phyloP scores from a whole-genome alignment of 2,888 invertebrate species.

The Lapara coniferarum region DNA sequence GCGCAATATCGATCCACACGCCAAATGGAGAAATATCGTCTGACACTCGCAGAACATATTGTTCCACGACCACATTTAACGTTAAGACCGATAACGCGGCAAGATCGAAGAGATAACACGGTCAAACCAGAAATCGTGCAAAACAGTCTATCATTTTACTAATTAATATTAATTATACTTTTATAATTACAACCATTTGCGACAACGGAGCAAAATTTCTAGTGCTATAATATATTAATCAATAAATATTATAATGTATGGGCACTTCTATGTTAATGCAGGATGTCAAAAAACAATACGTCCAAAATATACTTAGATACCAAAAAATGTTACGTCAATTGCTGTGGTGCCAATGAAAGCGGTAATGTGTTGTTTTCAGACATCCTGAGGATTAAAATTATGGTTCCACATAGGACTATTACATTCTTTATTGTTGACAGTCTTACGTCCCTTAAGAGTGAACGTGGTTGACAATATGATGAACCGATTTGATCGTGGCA shows the following conservation, averaged over 20 bases:
- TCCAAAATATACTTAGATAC: slow-evolving; percentile 31
- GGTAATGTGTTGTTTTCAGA: slow-evolving; percentile 51
- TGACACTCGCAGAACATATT: slow-evolving; percentile 58
- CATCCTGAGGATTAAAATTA: slow-evolving; percentile 57
- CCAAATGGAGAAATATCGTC: slow-evolving; percentile 42
- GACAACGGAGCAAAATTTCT: slow-evolving; percentile 78
- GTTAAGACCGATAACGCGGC: slow-evolving; percentile 55
- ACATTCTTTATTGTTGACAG: slow-evolving; percentile 62
- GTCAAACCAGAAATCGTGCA: slow-evolving; percentile 73
- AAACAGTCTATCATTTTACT: slow-evolving; percentile 80
- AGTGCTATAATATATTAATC: slow-evolving; percentile 65
- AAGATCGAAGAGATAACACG: slow-evolving; percentile 45
- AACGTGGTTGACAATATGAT: slow-evolving; percentile 46
- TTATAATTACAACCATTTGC: slow-evolving; percentile 82
- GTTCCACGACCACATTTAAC: slow-evolving; percentile 42
- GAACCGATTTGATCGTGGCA: slow-evolving; percentile 46
- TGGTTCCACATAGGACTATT: slow-evolving; percentile 59
- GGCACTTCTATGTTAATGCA: slow-evolving; percentile 64
- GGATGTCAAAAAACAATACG: slow-evolving; percentile 64
- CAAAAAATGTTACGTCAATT: slow-evolving; percentile 13
- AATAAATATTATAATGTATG: slow-evolving; percentile 69
- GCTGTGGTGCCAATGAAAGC: slow-evolving; percentile 18
- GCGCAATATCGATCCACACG: slow-evolving; percentile 53
- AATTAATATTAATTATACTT: slow-evolving; percentile 73
- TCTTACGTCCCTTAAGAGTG: slow-evolving; percentile 66